Percentiles rank a stretch among this genome's conserved stretches.
These are phyloP conservation scores for Sialia sialis DNA, from an alignment of 2,113 vertebrate species.

Conservation along the genomic window DNA sequence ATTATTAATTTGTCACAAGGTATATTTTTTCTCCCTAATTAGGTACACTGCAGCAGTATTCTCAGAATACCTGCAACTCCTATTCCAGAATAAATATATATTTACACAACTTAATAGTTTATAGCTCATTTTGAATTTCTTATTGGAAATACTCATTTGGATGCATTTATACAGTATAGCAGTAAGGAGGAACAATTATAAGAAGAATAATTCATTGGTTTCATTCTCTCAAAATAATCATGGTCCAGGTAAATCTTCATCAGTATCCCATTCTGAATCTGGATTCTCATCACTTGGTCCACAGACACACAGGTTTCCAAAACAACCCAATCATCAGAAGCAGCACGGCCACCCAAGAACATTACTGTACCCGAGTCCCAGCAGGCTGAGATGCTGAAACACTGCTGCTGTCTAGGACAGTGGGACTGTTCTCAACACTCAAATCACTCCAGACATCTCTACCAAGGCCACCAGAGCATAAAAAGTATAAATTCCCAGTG, in stretches of 20 bases:
- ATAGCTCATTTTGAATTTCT: not conserved
- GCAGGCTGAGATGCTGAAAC: not conserved
- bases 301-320: not conserved
- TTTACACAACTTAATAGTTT: not conserved
- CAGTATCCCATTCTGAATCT: not conserved
- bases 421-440: not conserved
- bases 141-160: not conserved
- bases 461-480: not conserved
- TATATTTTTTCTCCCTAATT: not conserved
- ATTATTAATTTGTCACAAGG: not conserved
- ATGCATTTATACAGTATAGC: not conserved
- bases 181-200: not conserved
- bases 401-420: not conserved
- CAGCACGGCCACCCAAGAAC: not conserved
- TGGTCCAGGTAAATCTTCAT: not conserved
- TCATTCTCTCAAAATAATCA: not conserved
- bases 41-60: not conserved
- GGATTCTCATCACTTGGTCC: not conserved
- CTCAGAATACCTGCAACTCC: not conserved
- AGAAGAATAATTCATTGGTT: not conserved
- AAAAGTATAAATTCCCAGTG: not conserved
- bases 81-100: not conserved
- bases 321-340: not conserved
- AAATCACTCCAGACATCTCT: not conserved
- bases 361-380: not conserved